Base-by-base conservation (phyloP, 2,888 invertebrate species). In the Auanema freiburgensis region DNA sequence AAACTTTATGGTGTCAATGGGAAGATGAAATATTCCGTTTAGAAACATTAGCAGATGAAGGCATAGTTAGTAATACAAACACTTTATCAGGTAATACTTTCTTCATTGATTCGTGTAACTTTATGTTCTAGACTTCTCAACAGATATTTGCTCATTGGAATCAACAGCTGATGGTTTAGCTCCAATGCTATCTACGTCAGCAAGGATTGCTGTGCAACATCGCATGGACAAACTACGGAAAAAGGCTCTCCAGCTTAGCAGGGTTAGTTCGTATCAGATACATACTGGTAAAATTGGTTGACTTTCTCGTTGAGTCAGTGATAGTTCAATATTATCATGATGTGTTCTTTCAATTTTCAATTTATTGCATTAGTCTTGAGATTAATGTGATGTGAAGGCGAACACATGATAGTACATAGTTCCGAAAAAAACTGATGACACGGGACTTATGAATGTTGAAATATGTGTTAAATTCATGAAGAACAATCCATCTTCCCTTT, bases 191-290 rank as follows among this genome's bases (percentile, higher is more conserved):
- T 69, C 69, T 5, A 62, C 72, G 12, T 67, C 74, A 0, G 76
- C 76, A 33, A 62, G 73, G 42, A 50, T 76, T 21, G 71, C 74
- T 1, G 64, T 70, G 43, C 74, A 78, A 50, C 72, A 74, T 49
- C 49, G 78, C 61, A 49, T 78, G 59, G 71, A 74, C n/a, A 65
- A 70, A 51, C 65, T 76, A 43, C 49, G 63, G n/a, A 59, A 74
- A 21, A 67, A 62, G 54, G 65, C 69, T 50, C 65, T 66, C 40
- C 69, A 71, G 42, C 52, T 74, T 6, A 56, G 59, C 16, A 72
- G 71, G 67, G 75, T 73, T n/a, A 8, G 53, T 25, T 46, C n/a
- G 24, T 21, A 5, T 33, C 4, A 33, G 8, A n/a, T n/a, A n/a
- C n/a, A n/a, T n/a, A n/a, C n/a, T n/a, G n/a, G n/a, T n/a, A n/a